Conservation (phyloP, 2,113 vertebrate species). For the Rostratula benghalensis region DNA sequence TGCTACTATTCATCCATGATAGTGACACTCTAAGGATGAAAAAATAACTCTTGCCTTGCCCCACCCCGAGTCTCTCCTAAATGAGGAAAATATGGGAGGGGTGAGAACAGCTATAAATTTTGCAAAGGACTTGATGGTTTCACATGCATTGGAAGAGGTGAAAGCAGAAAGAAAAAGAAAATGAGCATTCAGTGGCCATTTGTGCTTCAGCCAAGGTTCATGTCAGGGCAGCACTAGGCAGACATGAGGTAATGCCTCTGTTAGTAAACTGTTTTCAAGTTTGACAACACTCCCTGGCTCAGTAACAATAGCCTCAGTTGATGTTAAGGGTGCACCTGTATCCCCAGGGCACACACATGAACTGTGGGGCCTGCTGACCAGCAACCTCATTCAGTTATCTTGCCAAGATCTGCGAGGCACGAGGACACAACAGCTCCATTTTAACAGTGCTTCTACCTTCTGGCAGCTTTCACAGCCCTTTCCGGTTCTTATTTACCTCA, state of each 20-base stretch:
- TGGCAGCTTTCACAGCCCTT: background rate
- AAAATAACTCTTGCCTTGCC: background rate
- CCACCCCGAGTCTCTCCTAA: background rate
- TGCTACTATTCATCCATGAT: background rate
- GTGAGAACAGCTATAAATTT: background rate
- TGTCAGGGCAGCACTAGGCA: background rate
- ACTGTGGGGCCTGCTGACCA: background rate
- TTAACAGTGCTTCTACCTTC: background rate
- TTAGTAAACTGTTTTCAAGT: background rate
- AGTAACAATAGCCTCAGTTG: background rate
- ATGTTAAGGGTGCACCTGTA: background rate
- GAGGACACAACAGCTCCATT: background rate
- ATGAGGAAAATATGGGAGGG: background rate
- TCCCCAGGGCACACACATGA: background rate
- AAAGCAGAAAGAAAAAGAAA: background rate
- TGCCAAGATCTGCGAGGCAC: background rate
- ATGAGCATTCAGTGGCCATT: background rate
- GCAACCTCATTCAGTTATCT: background rate
- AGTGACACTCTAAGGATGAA: background rate
- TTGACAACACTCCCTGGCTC: background rate
- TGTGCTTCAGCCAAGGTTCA: background rate
- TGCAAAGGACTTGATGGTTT: background rate
- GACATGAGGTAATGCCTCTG: background rate
- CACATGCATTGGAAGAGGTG: background rate
- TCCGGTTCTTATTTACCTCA: background rate